A percentile compares a stretch with the other conserved stretches of the same genome.
Conservation (phyloP, 2,797 vertebrate species). For the Cheirogaleus major region DNA sequence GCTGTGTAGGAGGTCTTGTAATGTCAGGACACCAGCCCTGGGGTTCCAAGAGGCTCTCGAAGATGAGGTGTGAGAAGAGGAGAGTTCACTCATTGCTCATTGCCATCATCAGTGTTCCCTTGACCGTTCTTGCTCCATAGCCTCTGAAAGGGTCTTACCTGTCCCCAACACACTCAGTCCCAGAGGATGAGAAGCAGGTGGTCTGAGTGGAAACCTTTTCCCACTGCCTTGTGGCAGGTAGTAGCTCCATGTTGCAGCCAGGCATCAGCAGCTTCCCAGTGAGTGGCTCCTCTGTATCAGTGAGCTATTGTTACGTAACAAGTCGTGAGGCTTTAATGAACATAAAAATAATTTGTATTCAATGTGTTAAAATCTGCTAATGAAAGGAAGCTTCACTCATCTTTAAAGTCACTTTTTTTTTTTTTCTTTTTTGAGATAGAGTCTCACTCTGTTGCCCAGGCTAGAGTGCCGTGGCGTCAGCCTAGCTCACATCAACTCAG, state of each 20-base stretch:
- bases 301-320: neutral
- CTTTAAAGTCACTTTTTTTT: neutral
- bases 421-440: too few species aligned
- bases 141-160: neutral
- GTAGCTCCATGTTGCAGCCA: neutral
- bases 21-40: neutral
- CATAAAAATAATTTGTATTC: neutral
- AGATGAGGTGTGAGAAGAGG: neutral
- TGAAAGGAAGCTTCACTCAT: neutral
- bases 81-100: neutral
- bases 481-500: too few species aligned
- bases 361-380: neutral
- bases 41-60: neutral
- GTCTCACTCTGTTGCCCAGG: too few species aligned
- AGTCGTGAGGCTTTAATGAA: neutral
- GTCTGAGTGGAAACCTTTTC: neutral
- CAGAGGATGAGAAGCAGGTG: neutral
- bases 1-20: neutral
- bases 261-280: neutral
- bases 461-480: too few species aligned
- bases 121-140: neutral
- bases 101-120: neutral
- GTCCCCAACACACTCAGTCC: neutral
- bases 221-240: neutral
- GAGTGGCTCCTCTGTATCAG: neutral